Base-by-base conservation (phyloP, 2,113 vertebrate species). In the Origma solitaria region DNA sequence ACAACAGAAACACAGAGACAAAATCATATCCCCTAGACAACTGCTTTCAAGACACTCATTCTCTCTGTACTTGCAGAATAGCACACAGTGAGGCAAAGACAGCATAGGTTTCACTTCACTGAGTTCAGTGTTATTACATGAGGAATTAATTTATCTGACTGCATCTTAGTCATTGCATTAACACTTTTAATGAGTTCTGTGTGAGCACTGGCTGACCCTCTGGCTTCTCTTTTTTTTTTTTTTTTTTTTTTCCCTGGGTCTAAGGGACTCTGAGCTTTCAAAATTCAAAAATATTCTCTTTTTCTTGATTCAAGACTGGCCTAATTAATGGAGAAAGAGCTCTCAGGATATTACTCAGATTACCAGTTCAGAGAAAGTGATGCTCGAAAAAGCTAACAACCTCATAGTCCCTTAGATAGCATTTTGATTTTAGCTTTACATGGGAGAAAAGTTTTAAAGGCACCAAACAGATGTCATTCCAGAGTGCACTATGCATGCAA, bases 61-160 rank as follows among this genome's bases (percentile, higher is more conserved):
- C 50, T 82, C 22, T 58, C 42, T 49, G 30, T 73, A 40, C 38
- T 78, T n/a, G 15, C 76, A 47, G 62, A 90, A 58, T 10, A 25
- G 20, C 15, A 81, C 15, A 76, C 47, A 88, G 16, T 44, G 15
- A 72, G 45, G 30, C 44, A 95, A 86, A 90, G 14, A 58, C 2
- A 91, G 20, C 35, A 40, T 0, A 12, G 22, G 54, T 47, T 91
- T 92, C 21, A 51, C 31, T 86, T 54, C 79, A 78, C 0, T 66
- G 35, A 86, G 8, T 58, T 82, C 62, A 73, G 30, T 35, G 33
- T 28, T 88, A 77, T 66, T 86, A 80, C 75, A 78, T 8, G 25
- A 95, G 60, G 33, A 80, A 78, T 78, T 88, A 86, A 77, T 85
- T 94, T 83, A 83, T 94, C 83, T 18, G 17, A 70, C 70, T 77